These are phyloP conservation scores for Etheostoma nigrum DNA, from an alignment of 2,797 vertebrate genomes.

Conservation along the genomic window DNA sequence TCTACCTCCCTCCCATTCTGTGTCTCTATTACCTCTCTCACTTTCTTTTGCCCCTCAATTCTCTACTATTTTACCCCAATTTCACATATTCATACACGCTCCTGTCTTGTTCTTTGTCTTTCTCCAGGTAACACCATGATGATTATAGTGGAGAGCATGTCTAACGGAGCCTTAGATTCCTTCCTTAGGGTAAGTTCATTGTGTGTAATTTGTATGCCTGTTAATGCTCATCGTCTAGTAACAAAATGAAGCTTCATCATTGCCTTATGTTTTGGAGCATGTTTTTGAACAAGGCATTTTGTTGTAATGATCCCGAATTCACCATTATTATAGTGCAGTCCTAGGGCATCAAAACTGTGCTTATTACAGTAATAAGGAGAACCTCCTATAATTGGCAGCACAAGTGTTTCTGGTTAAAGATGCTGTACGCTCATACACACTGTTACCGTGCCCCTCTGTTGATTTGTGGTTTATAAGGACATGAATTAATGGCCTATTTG, in stretches of 20 bases:
- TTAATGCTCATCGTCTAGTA: constrained; percentile 5
- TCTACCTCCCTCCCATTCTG: constrained; percentile 12
- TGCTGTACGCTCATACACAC: constrained; percentile 56
- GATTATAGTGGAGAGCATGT: constrained; percentile 94
- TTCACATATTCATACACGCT: neutral
- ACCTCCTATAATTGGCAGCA: constrained; percentile 60
- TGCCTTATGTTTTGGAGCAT: constrained; percentile 1
- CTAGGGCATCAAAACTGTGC: constrained; percentile 25
- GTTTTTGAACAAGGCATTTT: constrained; percentile 19
- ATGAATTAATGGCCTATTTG: constrained; percentile 72
- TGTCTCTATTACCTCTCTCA: constrained; percentile 58
- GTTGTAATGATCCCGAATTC: constrained; percentile 27
- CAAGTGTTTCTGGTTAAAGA: constrained; percentile 58
- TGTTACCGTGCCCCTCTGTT: constrained; percentile 57
- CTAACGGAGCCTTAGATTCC: constrained; percentile 91
- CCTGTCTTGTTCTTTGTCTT: constrained; percentile 19
- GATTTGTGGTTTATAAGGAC: constrained; percentile 55
- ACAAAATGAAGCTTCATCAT: constrained; percentile 18
- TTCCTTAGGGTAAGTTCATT: constrained; percentile 91
- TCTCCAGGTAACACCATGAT: constrained; percentile 92
- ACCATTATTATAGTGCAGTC: constrained; percentile 21
- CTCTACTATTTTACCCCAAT: constrained; percentile 2
- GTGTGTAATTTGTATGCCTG: neutral
- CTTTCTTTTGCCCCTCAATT: neutral
- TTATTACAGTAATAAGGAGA: constrained; percentile 51